Base-by-base conservation (phyloP, 2,888 invertebrate species). In the Chaitophorus viminalis region DNA sequence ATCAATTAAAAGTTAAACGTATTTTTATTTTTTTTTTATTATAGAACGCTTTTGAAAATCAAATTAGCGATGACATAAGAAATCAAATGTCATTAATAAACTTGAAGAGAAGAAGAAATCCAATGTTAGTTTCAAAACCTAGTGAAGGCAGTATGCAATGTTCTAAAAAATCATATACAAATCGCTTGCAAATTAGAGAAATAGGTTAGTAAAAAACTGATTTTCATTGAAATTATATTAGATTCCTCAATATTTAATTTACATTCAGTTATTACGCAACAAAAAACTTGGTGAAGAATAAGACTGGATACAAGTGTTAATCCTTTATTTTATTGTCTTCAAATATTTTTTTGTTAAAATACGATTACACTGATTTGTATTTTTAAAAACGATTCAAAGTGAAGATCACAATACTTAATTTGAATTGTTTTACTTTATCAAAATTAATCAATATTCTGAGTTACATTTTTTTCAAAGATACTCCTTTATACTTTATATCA, bases 61-160 rank as follows among this genome's bases (percentile, higher is more conserved):
- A 87, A 87, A 87, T 87, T 31, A 65, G 79, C 14, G 87, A 87
- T 14, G 87, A 87, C 11, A 87, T 87, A 11, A 81, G 79, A 60
- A 87, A 87, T 65, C 87, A 87, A 81, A 81, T 87, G 79, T 96
- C 96, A 1, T 91, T 96, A 83, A 95, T 95, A 4, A 96, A 95
- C 90, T 91, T 95, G 70, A 93, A 96, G 11, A 94, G 95, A 83
- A 95, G 96, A 82, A 92, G 92, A 33, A 92, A 92, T 33, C 94
- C 95, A 90, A 94, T 96, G 76, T 92, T 96, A 46, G 96, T 96
- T 0, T 96, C 96, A 74, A 92, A 96, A n/a, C 96, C 96, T 90
- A 96, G 96, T 72, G 96, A 96, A 91, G 93, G 95, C 29, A 95
- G 95, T 81, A 93, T 97, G 60, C 93, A 93, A 90, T 93, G 91